These are phyloP conservation scores for Dipodomys spectabilis DNA, from an alignment of 2,113 vertebrate species.

Conservation along the genomic window DNA sequence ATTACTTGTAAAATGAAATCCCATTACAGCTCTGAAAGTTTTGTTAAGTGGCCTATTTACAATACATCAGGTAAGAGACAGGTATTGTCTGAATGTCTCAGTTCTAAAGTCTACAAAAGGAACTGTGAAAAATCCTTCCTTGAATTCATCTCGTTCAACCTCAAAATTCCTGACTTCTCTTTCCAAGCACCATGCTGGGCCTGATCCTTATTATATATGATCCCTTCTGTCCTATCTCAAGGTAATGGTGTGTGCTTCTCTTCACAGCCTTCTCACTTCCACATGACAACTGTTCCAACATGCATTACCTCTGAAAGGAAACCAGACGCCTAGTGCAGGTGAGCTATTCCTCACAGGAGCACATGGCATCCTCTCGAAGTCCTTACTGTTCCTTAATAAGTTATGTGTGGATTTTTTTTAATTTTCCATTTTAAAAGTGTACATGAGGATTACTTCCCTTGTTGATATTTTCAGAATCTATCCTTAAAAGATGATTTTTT, in stretches of 20 bases:
- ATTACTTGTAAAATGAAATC: constrained; percentile 61
- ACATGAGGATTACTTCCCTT: constrained; percentile 46
- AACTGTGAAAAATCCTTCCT: constrained; percentile 36
- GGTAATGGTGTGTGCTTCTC: constrained; percentile 39
- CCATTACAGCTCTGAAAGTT: constrained; percentile 59
- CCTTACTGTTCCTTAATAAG: constrained; percentile 36
- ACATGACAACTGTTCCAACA: constrained; percentile 61
- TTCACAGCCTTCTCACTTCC: constrained; percentile 35
- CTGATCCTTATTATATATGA: constrained; percentile 46
- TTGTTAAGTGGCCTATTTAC: constrained; percentile 47
- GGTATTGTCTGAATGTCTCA: constrained; percentile 40
- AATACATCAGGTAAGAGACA: constrained; percentile 46
- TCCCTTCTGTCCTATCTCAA: constrained; percentile 1
- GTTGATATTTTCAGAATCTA: constrained; percentile 40
- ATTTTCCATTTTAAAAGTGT: constrained; percentile 58
- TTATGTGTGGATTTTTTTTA: neutral
- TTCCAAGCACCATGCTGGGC: constrained; percentile 45
- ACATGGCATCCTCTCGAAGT: constrained; percentile 27
- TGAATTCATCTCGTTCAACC: constrained; percentile 56
- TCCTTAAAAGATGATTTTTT: constrained; percentile 52
- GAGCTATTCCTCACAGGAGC: constrained; percentile 48
- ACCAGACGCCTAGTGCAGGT: constrained; percentile 40
- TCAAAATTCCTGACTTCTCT: constrained; percentile 45
- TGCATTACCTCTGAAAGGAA: constrained; percentile 49
- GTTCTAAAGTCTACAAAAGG: constrained; percentile 39